A percentile compares a stretch with the other conserved stretches of the same genome.
Conservation (phyloP, 2,888 invertebrate species). For the Trisateles emortualis region DNA sequence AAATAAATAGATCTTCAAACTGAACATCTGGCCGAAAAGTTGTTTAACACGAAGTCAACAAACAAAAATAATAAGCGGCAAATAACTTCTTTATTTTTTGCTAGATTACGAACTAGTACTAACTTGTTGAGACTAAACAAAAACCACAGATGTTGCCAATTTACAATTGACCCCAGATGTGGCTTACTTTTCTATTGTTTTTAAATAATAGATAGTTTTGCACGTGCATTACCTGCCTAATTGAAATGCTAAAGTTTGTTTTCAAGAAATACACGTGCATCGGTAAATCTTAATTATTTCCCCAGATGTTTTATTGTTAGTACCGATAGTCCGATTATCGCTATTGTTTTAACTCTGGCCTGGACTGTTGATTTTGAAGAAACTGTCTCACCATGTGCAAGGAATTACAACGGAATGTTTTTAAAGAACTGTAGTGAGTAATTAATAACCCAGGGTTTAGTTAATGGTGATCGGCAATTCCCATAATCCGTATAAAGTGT, state of each 20-base stretch:
- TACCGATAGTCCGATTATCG: not conserved
- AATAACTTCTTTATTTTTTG: not conserved
- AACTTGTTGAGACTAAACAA: constrained; percentile 1
- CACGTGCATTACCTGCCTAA: constrained; percentile 8
- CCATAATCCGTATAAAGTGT: no score
- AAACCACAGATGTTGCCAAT: not conserved
- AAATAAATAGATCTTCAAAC: no score
- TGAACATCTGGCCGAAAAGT: no score
- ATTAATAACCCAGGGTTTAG: no score
- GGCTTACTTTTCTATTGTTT: not conserved
- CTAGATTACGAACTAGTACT: not conserved
- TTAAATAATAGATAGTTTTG: constrained; percentile 2
- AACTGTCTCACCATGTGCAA: not conserved
- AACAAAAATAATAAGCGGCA: no score
- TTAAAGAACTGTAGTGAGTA: no score
- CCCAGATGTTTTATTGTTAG: constrained; percentile 1
- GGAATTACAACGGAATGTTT: no score
- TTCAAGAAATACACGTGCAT: not conserved
- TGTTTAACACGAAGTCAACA: no score
- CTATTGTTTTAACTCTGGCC: not conserved
- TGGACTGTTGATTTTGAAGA: not conserved
- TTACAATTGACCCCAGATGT: constrained; percentile 3
- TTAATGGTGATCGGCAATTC: no score
- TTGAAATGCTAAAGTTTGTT: not conserved
- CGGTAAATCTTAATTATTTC: not conserved